These are phyloP conservation scores for Mugil cephalus DNA, from an alignment of 2,113 vertebrate genomes.

Conservation along the genomic window DNA sequence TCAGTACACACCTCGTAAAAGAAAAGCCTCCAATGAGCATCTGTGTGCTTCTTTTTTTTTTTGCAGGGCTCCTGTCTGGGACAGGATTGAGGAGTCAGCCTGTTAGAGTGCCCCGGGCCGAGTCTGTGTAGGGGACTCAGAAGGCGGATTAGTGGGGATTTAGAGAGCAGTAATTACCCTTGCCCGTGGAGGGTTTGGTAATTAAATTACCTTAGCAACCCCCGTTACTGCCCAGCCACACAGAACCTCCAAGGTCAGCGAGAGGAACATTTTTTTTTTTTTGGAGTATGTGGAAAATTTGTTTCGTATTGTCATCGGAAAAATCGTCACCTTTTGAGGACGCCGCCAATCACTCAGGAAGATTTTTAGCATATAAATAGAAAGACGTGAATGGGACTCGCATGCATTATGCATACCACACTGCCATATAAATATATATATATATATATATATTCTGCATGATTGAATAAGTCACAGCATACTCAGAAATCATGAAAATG, in stretches of 20 bases:
- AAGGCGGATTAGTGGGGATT: conserved; percentile 81
- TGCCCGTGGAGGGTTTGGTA: conserved; percentile 71
- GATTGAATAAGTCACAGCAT: background rate
- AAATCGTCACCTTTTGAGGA: no score
- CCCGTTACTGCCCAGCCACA: conserved; percentile 50
- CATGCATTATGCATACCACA: conserved; percentile 9
- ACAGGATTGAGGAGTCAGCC: conserved; percentile 49
- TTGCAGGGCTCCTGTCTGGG: conserved; percentile 30
- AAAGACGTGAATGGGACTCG: background rate
- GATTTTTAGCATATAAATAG: background rate
- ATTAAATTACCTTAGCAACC: conserved; percentile 83
- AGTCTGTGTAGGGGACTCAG: conserved; percentile 60
- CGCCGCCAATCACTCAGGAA: background rate
- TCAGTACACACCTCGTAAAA: background rate
- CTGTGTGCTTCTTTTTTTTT: background rate
- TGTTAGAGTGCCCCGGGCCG: conserved; percentile 44
- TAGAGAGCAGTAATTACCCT: conserved; percentile 81
- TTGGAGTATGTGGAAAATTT: conserved; percentile 21
- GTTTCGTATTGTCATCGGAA: background rate
- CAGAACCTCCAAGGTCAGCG: conserved; percentile 56
- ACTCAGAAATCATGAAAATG: background rate
- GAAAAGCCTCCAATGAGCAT: background rate
- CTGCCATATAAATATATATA: no score
- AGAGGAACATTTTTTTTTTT: conserved; percentile 12
- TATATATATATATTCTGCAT: background rate